phyloP scores from a whole-genome alignment of 2,888 invertebrate genomes.

The Saturnia pavonia region DNA sequence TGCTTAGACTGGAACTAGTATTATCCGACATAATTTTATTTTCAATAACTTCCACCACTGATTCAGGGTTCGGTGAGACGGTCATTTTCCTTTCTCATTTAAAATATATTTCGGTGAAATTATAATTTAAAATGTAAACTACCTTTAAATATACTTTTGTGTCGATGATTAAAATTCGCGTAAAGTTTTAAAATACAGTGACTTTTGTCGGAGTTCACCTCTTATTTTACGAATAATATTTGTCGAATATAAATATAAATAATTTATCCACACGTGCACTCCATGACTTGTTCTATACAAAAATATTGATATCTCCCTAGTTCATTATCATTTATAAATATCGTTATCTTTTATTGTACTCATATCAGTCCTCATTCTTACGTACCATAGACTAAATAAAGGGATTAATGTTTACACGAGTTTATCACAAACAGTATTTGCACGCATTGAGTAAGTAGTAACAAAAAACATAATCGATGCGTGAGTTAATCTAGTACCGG shows the following conservation, averaged over 20 bases:
- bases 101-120: conserved; percentile 8
- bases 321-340: conserved; percentile 14
- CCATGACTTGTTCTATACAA: conserved; percentile 36
- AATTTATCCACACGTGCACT: conserved; percentile 41
- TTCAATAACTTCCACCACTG: conserved; percentile 42
- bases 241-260: not conserved
- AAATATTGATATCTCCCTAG: conserved; percentile 43
- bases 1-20: conserved; percentile 20
- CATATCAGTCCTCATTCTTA: conserved; percentile 9
- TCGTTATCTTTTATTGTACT: conserved; percentile 11
- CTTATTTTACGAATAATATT: conserved; percentile 1
- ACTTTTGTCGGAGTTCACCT: not conserved
- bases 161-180: not conserved
- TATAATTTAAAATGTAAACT: not conserved
- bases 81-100: conserved; percentile 29
- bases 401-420: not conserved
- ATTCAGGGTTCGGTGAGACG: conserved; percentile 32
- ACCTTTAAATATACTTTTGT: not conserved
- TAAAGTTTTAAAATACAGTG: not conserved
- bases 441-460: not conserved
- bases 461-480: too few species aligned
- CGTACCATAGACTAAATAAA: conserved; percentile 23
- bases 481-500: too few species aligned
- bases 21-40: conserved; percentile 34
- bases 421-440: conserved; percentile 37